Percentiles rank a stretch among this genome's conserved stretches.
Conservation (phyloP, 2,113 vertebrate genomes). For the Myrmecophaga tridactyla region DNA sequence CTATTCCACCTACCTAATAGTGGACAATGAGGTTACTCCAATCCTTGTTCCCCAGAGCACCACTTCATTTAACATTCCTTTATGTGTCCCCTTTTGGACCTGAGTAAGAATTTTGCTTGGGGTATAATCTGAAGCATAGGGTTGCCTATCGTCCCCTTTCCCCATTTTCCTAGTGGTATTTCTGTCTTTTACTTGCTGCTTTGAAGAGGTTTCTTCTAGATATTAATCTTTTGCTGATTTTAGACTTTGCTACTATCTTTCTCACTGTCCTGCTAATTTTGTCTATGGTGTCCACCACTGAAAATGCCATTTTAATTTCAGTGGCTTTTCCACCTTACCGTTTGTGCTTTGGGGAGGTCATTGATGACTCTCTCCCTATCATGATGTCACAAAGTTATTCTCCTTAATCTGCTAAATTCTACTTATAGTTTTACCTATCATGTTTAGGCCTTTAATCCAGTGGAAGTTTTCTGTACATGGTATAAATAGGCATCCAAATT, state of each 20-base stretch:
- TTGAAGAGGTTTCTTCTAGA: not conserved
- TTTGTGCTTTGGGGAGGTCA: not conserved
- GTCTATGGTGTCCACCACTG: not conserved
- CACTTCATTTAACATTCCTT: not conserved
- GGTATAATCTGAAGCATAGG: not conserved
- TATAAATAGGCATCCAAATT: not conserved
- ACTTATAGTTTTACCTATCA: not conserved
- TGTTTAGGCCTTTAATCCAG: not conserved
- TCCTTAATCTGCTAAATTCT: not conserved
- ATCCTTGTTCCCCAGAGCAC: not conserved
- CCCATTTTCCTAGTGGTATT: not conserved
- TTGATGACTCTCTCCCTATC: not conserved
- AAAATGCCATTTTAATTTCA: conserved; percentile 38
- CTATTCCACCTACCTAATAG: not conserved
- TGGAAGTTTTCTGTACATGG: not conserved
- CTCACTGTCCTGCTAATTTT: not conserved
- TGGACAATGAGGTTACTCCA: not conserved
- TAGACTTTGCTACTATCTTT: not conserved
- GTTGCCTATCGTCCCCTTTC: not conserved
- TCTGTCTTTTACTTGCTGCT: not conserved
- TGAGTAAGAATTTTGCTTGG: not conserved
- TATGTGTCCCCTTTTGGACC: not conserved
- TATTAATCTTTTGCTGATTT: not conserved
- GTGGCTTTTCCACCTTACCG: not conserved
- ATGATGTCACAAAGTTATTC: not conserved